phyloP scores from a whole-genome alignment of 2,797 vertebrate species.

The Sebastes jordani region DNA sequence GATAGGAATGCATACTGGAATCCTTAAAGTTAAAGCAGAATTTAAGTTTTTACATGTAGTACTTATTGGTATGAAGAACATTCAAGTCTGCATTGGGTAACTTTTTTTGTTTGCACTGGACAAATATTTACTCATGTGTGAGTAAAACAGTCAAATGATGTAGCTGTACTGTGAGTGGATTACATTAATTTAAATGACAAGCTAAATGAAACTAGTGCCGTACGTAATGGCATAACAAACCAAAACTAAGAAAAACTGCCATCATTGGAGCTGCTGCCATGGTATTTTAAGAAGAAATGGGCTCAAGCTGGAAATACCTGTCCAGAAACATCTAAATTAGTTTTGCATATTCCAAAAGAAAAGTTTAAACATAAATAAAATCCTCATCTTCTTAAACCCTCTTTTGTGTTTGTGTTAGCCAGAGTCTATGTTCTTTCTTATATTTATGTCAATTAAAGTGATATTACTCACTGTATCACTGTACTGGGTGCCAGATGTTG shows the following conservation, averaged over 20 bases:
- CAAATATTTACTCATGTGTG: neutral
- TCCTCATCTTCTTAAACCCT: neutral
- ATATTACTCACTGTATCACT: slow-evolving; percentile 91
- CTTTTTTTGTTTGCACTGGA: neutral
- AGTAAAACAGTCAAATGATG: too few species aligned
- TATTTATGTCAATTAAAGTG: neutral
- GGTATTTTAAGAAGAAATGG: slow-evolving; percentile 3
- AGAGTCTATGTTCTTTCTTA: neutral
- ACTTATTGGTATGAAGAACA: neutral
- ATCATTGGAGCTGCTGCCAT: neutral
- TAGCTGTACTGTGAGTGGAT: neutral
- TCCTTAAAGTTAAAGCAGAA: neutral
- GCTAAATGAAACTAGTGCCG: neutral
- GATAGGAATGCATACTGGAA: neutral
- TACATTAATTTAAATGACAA: neutral
- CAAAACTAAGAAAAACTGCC: neutral
- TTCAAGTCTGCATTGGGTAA: neutral
- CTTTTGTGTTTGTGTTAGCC: neutral
- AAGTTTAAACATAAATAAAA: neutral
- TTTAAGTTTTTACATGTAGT: neutral
- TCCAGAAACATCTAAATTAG: neutral
- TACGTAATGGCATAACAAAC: neutral
- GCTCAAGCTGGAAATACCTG: neutral
- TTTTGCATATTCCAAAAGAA: neutral
- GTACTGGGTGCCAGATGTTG: slow-evolving; percentile 91